Evolutionary conservation across 2,113 vertebrate genomes (phyloP), one percentile per base, ranked within the genome.

Genomic region (Pachypanchax playfairii): DNA sequence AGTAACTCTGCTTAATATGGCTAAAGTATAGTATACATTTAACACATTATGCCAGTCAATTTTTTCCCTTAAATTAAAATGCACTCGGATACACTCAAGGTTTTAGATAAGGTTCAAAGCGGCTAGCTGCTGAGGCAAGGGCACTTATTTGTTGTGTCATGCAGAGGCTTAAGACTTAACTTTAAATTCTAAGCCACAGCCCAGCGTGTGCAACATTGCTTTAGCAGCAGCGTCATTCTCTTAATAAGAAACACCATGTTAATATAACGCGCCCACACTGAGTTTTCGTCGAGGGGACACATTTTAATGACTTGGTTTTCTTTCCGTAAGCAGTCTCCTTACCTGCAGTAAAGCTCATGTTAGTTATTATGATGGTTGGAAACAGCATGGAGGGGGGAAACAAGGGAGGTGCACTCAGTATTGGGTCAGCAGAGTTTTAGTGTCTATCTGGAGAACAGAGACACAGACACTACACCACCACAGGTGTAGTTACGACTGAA

Each of bases 101-200:
- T 42, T 78, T 73, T 74, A 72, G 76, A 80, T 79, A 74, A 80
- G 38, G 76, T 76, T 83, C 46, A 72, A 72, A 80, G 69, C 60
- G 52, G 41, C 56, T 20, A 46, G 67, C 68, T 22, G 15, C 73
- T 61, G 39, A 33, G 17, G 48, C 55, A 65, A 61, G 44, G 21
- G 36, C 59, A 61, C 38, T 51, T 64, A 77, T 82, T 78, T 80
- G 75, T 73, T 72, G 76, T 82, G 73, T 80, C 82, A 80, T 22
- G 44, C 79, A 67, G 72, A 47, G 75, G 77, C 65, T 79, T 75
- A 79, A 65, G 61, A 73, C 61, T 64, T 68, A 62, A 76, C 80
- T 78, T 73, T 51, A 64, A 62, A 84, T 80, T 83, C 53, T 14
- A 65, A 56, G 73, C 53, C 77, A 31, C 39, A 41, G 51, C 60